Conservation (phyloP, 1,140 invertebrate species). For the Pantala flavescens region DNA sequence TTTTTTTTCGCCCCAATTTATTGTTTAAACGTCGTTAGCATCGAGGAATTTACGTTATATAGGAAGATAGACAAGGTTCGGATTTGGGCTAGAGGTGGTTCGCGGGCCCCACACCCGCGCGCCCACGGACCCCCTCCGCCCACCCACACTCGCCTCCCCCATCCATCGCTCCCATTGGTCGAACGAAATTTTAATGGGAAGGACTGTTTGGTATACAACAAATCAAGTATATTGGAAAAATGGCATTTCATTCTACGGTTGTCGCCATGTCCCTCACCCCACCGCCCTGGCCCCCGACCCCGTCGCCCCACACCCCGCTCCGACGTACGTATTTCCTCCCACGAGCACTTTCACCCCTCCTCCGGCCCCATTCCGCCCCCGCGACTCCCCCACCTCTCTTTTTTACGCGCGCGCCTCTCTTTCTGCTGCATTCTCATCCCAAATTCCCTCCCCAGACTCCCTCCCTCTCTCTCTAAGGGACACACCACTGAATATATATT, state of each 20-base stretch:
- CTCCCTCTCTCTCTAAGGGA: background rate
- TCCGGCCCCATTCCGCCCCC: background rate
- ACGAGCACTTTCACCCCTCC: background rate
- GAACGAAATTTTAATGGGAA: constrained; percentile 7
- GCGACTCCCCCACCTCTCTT: background rate
- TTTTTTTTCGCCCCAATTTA: background rate
- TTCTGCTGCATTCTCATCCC: background rate
- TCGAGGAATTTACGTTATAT: background rate
- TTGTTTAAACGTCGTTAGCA: background rate
- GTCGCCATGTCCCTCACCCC: background rate
- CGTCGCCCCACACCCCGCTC: background rate
- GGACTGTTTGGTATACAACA: constrained; percentile 9
- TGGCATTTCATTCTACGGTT: constrained; percentile 9
- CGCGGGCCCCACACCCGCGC: background rate
- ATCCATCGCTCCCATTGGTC: background rate
- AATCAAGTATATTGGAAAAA: constrained; percentile 8
- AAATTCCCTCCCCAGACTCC: background rate
- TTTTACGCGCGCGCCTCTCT: background rate
- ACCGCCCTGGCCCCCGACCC: background rate
- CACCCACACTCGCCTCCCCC: background rate
- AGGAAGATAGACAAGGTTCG: background rate
- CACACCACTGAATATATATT: constrained; percentile 3
- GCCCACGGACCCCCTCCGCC: background rate
- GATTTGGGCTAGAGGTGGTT: background rate
- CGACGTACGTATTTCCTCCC: background rate